phyloP scores from a whole-genome alignment of 2,113 vertebrate species.

The Misgurnus mizolepis region DNA sequence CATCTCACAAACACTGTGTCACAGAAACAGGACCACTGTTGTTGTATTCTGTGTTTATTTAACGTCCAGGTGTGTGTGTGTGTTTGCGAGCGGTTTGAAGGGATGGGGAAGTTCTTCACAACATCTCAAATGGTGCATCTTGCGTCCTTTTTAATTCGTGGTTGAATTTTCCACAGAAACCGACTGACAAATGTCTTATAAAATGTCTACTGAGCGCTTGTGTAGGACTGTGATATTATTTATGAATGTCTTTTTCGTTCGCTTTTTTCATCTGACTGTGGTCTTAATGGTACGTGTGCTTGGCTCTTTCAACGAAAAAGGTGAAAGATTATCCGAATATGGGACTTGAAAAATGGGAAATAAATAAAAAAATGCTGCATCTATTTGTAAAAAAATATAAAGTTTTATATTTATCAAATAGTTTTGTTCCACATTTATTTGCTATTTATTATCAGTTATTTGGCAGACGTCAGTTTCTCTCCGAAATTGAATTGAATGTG shows the following conservation, averaged over 20 bases:
- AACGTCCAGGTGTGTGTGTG: not conserved
- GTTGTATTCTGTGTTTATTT: not conserved
- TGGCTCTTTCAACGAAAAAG: constrained; percentile 20
- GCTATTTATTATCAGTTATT: not conserved
- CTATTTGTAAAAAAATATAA: no score
- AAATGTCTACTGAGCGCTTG: constrained; percentile 33
- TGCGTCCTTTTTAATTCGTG: constrained; percentile 10
- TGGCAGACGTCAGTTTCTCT: not conserved
- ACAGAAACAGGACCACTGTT: constrained; percentile 11
- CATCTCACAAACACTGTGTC: constrained; percentile 33
- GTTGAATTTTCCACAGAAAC: not conserved
- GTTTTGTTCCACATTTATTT: not conserved
- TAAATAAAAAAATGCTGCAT: not conserved
- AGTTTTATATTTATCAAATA: not conserved
- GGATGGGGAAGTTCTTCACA: constrained; percentile 1
- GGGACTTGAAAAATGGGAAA: not conserved
- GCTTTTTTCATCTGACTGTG: constrained; percentile 39
- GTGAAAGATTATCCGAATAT: constrained; percentile 24
- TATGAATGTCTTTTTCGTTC: constrained; percentile 45
- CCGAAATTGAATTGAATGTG: no score
- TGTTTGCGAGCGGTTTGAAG: constrained; percentile 10
- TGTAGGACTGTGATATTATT: constrained; percentile 58
- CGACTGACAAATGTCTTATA: not conserved
- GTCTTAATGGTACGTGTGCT: constrained; percentile 38
- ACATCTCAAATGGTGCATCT: constrained; percentile 13